Conservation (phyloP, 2,113 vertebrate genomes). For the Microtus pennsylvanicus region DNA sequence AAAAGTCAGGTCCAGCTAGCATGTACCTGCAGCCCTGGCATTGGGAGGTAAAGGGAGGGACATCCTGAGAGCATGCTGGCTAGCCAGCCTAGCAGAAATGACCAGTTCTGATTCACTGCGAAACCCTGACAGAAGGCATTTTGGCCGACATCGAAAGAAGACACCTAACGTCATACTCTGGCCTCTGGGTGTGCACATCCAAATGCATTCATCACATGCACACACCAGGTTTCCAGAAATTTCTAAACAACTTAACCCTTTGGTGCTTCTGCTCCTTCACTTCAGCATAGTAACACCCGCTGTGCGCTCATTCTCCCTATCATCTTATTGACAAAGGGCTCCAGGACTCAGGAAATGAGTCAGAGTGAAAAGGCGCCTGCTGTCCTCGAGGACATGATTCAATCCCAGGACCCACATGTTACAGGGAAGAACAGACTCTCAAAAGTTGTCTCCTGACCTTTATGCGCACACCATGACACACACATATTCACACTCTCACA, state of each 20-base stretch:
- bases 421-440: neutral
- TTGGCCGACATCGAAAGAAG: neutral
- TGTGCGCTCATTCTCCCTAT: neutral
- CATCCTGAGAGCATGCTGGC: neutral
- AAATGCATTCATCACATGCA: neutral
- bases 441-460: neutral
- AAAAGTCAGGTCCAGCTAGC: neutral
- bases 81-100: neutral
- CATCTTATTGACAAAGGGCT: neutral
- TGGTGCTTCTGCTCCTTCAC: conserved; percentile 9
- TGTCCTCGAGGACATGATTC: neutral
- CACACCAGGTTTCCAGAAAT: neutral
- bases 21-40: neutral
- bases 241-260: conserved; percentile 12
- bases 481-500: neutral
- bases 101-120: neutral
- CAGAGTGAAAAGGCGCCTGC: neutral
- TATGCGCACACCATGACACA: neutral
- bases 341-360: neutral
- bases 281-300: neutral
- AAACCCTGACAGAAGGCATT: neutral
- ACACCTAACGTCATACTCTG: neutral
- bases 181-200: neutral
- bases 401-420: neutral
- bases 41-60: neutral